Evolutionary conservation across 2,797 vertebrate species (phyloP), one percentile per base, ranked within the genome.

Genomic region (Catharus ustulatus): DNA sequence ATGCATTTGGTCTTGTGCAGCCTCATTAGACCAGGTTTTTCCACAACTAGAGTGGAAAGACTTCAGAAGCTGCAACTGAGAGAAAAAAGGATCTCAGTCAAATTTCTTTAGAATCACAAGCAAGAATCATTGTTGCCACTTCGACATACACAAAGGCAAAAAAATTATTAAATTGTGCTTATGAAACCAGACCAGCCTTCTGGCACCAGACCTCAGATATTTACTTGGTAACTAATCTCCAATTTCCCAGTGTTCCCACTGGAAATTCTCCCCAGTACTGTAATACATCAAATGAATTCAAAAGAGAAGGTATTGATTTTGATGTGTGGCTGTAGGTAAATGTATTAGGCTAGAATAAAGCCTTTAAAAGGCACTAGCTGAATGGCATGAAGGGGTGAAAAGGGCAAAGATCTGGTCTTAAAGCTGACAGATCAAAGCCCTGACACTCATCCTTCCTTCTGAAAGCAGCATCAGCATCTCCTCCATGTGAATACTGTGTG

Each of bases 181-280:
- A 62, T 13, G n/a, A 89, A 95, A 88, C 64, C 48, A 87, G 45
- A 81, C 72, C 24, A 90, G n/a, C 49, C 72, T 86, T 73, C 84
- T 89, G 90, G 59, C 72, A 84, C 9, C n/a, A 90, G 69, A 81
- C 22, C 62, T 94, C 77, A 75, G 49, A 64, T 77, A 64, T 79
- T 94, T 92, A 88, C 59, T 90, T 91, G 63, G 57, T 67, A 97
- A 85, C 46, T 96, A 66, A 95, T 76, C 59, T 95, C 73, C 58
- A 79, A 29, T 93, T 95, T 95, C 73, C 43, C 32, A 43, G 8
- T 38, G 52, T 46, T 96, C 62, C 61, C 89, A 71, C 32, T 89
- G 87, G 91, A 93, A 91, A 91, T 81, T 87, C 42, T 89, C 75
- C 64, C 46, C 42, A 76, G 27, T 72, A 68, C 42, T 71, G 24